Percentiles rank a stretch among this genome's conserved stretches.
Conservation (phyloP, 2,888 invertebrate species). For the Oxyteleia sp. region DNA sequence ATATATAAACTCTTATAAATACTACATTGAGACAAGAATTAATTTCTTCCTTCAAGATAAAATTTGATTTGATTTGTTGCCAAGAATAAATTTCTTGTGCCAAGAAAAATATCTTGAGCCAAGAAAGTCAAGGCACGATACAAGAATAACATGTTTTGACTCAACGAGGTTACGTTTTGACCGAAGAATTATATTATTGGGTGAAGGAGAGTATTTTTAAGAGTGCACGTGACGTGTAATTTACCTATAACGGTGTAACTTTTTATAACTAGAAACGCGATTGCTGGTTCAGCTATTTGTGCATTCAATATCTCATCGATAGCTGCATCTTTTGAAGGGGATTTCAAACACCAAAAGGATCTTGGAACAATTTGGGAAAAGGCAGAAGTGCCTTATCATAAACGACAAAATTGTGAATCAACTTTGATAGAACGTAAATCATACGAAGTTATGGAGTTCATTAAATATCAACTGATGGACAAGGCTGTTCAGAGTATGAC, state of each 20-base stretch:
- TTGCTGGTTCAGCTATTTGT: constrained; percentile 97
- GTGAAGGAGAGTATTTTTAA: no score
- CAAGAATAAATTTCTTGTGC: no score
- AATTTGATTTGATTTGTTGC: no score
- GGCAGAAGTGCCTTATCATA: constrained; percentile 86
- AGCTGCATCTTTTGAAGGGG: constrained; percentile 93
- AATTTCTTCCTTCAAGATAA: no score
- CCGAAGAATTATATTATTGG: no score
- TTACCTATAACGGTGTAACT: not conserved
- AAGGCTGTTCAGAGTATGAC: constrained; percentile 93
- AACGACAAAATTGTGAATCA: constrained; percentile 87
- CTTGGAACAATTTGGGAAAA: constrained; percentile 93
- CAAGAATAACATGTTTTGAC: no score
- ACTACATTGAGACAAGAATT: no score
- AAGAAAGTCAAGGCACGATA: no score
- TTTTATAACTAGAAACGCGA: constrained; percentile 91
- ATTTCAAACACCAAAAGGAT: constrained; percentile 94
- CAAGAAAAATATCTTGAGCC: no score
- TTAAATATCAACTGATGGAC: constrained; percentile 96
- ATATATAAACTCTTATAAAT: no score
- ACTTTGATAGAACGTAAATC: constrained; percentile 65
- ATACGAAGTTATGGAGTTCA: constrained; percentile 85
- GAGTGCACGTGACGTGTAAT: no score
- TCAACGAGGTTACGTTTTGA: no score
- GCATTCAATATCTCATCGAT: constrained; percentile 95